Evolutionary conservation across 1,140 invertebrate species (phyloP), one percentile per base, ranked within the genome.

Genomic region (Drosophila ogumai): DNA sequence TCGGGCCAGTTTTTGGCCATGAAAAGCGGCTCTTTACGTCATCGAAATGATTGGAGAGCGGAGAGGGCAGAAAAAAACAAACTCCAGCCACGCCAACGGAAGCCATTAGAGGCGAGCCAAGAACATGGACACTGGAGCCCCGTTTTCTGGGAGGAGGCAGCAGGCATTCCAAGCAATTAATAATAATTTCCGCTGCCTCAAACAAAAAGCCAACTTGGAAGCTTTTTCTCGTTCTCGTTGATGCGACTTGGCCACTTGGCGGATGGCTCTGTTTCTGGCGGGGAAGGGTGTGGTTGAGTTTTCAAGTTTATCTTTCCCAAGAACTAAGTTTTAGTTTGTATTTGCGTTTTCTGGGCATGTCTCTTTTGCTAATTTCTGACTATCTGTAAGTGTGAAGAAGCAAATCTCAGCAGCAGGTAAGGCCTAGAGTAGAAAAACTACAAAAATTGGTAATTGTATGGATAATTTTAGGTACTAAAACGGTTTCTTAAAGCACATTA

Each of bases 111-210:
- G 60, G 61, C 74, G 22, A 44, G 65, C 50, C 74, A 36, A 75
- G 68, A 76, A 64, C 72, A 41, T 15, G 67, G 67, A 60, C 17
- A 58, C 55, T 19, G 25, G 55, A 50, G 32, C 58, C 22, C 34
- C 58, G 55, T 56, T 61, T 46, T 34, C 67, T 65, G 55, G 44
- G 63, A 31, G 50, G 67, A 17, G 19, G 63, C 40, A 50, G 63
- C 43, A 68, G 79, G 63, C 75, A 86, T 86, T 82, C 82, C 82
- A 69, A 88, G 84, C 79, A 87, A 86, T 86, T 88, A 86, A 86
- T 86, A 88, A 86, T 86, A 86, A 88, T 88, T 88, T 86, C 82
- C 82, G 82, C 72, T 88, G 84, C 55, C 81, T 44, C 75, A 49
- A 56, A 71, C 66, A 68, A 64, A 69, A 80, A 66, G 57, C 41